These are phyloP conservation scores for Podarcis lilfordi DNA, from an alignment of 2,797 vertebrate genomes.

Conservation along the genomic window DNA sequence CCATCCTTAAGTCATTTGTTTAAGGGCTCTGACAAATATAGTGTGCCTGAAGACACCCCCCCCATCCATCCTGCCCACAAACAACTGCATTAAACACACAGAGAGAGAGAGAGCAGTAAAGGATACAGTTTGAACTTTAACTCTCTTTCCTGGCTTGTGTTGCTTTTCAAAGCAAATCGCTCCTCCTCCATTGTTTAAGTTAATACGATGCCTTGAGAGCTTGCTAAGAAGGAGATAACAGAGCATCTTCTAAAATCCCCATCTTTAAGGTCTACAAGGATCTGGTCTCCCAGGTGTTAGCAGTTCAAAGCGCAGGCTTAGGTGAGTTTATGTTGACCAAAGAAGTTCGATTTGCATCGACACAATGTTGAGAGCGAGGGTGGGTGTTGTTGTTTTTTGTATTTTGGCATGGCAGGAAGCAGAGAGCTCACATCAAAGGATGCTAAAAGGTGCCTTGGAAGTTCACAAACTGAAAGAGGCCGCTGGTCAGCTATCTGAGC, in stretches of 20 bases:
- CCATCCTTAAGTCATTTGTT: conserved; percentile 53
- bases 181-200: conserved; percentile 19
- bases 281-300: conserved; percentile 51
- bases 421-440: conserved; percentile 70
- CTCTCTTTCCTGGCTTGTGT: conserved; percentile 21
- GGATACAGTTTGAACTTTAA: conserved; percentile 46
- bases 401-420: conserved; percentile 55
- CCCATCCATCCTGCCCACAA: not conserved
- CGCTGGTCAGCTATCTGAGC: conserved; percentile 63
- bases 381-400: no score
- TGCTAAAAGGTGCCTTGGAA: conserved; percentile 62
- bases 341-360: conserved; percentile 68
- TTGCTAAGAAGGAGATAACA: conserved; percentile 10
- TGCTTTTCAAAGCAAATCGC: not conserved
- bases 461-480: conserved; percentile 61
- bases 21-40: conserved; percentile 24
- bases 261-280: conserved; percentile 32
- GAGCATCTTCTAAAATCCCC: conserved; percentile 18
- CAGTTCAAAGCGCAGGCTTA: conserved; percentile 52
- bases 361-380: conserved; percentile 35
- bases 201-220: not conserved
- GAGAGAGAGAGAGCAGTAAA: not conserved
- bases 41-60: not conserved
- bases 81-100: conserved; percentile 41
- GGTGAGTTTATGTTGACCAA: conserved; percentile 52